Percentiles rank a stretch among this genome's conserved stretches.
These are phyloP conservation scores for Mellilla xanthometata DNA, from an alignment of 2,888 invertebrate species.

Conservation along the genomic window DNA sequence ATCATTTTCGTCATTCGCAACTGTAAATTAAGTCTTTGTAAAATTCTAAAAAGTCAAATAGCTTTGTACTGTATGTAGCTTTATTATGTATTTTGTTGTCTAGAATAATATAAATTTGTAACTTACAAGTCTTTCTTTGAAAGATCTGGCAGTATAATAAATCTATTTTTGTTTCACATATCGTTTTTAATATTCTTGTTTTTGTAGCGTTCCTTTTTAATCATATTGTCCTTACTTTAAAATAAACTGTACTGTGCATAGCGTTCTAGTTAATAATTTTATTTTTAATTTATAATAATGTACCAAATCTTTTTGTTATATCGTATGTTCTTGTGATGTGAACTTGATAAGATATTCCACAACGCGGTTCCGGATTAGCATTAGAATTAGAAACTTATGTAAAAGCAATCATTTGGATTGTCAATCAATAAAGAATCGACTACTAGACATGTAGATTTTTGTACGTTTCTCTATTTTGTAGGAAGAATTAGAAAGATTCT, in stretches of 20 bases:
- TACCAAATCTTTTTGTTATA: slow-evolving; percentile 17
- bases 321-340: slow-evolving; percentile 8
- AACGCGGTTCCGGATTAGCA: slow-evolving; percentile 11
- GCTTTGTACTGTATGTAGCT: no score
- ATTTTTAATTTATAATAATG: slow-evolving; percentile 16
- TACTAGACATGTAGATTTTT: neutral
- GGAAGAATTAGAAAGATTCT: no score
- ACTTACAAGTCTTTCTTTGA: no score
- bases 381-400: slow-evolving; percentile 11
- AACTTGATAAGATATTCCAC: slow-evolving; percentile 11
- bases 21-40: no score
- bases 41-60: no score
- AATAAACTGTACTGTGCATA: neutral
- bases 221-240: neutral
- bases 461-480: neutral
- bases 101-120: no score
- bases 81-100: no score
- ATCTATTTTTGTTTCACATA: neutral
- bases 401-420: slow-evolving; percentile 6
- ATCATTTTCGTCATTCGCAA: no score
- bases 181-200: no score
- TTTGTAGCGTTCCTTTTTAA: no score
- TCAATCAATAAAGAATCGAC: slow-evolving; percentile 1
- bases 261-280: slow-evolving; percentile 2
- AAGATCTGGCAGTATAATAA: neutral